Evolutionary conservation across 2,888 invertebrate genomes (phyloP), one percentile per base, ranked within the genome.

Genomic region (Gortyna flavago): DNA sequence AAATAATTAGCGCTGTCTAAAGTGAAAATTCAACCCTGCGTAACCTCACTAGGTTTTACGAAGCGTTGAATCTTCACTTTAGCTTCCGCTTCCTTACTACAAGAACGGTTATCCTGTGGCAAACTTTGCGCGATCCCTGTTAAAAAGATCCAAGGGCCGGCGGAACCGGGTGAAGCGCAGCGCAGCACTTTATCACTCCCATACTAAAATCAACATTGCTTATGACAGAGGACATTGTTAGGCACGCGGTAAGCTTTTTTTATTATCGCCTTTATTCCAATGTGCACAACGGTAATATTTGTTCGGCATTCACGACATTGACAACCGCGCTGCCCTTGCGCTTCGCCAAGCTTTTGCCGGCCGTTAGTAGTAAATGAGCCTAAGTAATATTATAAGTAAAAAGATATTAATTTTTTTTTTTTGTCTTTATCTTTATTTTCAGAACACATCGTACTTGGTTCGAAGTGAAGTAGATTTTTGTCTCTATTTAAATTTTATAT

Each of bases 391-490:
- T 35, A 5, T 70, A 83, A n/a, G 18, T 25, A 59, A 61, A 84
- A 79, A 65, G 0, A 59, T 80, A 65, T 48, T 41, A 13, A 48
- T 41, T 66, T n/a, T n/a, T n/a, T n/a, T n/a, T n/a, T n/a, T n/a
- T n/a, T n/a, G n/a, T n/a, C n/a, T n/a, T n/a, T 72, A 35, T 18
- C n/a, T 51, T 69, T 76, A 77, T 73, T 85, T 85, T 83, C 66
- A 73, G 66, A 81, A 72, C 41, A 68, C 70, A 65, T 77, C 59
- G 11, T 83, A 77, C 59, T 75, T 86, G 54, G 78, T 82, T 81
- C 41, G 81, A 88, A 85, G 80, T 81, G 80, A 86, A 88, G 71
- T 84, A 86, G 83, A 84, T 80, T 70, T 87, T 88, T 89, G 87
- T 86, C 84, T 85, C 71, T 64, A 77, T 71, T 67, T 69, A 77